These are phyloP conservation scores for Caenorhabditis sp. DNA, from an alignment of 2,888 invertebrate species.

Conservation along the genomic window DNA sequence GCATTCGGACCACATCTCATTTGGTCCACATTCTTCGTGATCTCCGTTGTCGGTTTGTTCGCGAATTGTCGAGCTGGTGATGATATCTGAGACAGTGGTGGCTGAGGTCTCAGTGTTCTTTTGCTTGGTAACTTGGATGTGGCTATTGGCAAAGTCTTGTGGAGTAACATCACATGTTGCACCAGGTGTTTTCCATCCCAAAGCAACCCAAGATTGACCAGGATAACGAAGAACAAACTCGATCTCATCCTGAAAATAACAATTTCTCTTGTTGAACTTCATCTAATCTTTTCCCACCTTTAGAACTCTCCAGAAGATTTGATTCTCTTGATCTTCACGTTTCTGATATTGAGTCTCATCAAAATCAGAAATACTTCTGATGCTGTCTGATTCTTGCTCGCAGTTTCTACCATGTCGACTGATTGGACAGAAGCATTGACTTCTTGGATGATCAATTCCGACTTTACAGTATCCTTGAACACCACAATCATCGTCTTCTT, in stretches of 20 bases:
- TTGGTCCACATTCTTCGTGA: conserved; percentile 60
- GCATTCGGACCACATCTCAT: conserved; percentile 64
- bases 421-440: conserved; percentile 84
- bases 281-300: conserved; percentile 6
- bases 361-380: conserved; percentile 48
- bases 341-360: conserved; percentile 55
- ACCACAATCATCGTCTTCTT: conserved; percentile 85
- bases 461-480: conserved; percentile 83
- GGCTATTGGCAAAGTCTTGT: conserved; percentile 19
- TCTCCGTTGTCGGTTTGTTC: conserved; percentile 34
- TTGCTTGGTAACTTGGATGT: not conserved
- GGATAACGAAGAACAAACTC: conserved; percentile 88
- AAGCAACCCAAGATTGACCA: conserved; percentile 84
- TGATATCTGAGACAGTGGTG: conserved; percentile 23
- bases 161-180: conserved; percentile 35
- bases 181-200: conserved; percentile 86
- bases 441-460: conserved; percentile 69
- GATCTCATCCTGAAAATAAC: conserved; percentile 76
- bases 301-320: conserved; percentile 83
- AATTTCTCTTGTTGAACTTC: no score
- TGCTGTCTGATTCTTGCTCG: conserved; percentile 47
- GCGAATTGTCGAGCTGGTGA: conserved; percentile 20
- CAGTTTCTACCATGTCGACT: conserved; percentile 79
- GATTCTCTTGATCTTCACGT: conserved; percentile 76
- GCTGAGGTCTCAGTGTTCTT: conserved; percentile 2